Conservation (phyloP, 2,797 vertebrate genomes). For the Diceros bicornis region DNA sequence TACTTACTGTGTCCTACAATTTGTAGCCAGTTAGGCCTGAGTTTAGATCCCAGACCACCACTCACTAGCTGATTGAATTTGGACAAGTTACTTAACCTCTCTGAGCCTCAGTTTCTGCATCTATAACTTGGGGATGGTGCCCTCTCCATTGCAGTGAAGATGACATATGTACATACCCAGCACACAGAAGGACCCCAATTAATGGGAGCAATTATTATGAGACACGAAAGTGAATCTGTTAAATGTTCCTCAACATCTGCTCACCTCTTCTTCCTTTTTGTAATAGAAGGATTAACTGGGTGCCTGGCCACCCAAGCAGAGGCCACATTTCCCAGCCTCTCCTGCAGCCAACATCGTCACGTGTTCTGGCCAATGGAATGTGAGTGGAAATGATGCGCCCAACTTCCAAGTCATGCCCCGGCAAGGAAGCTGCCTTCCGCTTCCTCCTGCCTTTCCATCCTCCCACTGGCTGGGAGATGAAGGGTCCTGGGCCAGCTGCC, state of each 20-base stretch:
- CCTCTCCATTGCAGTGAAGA: not conserved
- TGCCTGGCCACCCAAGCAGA: not conserved
- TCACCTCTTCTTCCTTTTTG: not conserved
- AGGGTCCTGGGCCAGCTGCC: not conserved
- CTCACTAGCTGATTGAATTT: not conserved
- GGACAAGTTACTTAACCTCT: not conserved
- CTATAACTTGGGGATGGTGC: not conserved
- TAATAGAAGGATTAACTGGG: not conserved
- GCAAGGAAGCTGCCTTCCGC: not conserved
- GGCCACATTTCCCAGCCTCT: not conserved
- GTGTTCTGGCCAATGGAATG: rapidly evolving
- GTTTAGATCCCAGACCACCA: not conserved
- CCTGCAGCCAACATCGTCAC: not conserved
- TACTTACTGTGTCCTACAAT: not conserved
- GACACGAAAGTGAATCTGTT: not conserved
- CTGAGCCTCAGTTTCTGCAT: not conserved
- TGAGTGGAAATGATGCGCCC: not conserved
- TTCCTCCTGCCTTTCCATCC: not conserved
- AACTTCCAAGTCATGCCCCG: not conserved
- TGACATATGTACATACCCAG: not conserved
- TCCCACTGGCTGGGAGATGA: not conserved
- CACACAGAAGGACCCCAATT: not conserved
- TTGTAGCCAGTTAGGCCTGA: not conserved
- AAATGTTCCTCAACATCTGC: not conserved
- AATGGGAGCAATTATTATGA: not conserved